Conservation (phyloP, 2,888 invertebrate genomes). For the Lithosia quadra region DNA sequence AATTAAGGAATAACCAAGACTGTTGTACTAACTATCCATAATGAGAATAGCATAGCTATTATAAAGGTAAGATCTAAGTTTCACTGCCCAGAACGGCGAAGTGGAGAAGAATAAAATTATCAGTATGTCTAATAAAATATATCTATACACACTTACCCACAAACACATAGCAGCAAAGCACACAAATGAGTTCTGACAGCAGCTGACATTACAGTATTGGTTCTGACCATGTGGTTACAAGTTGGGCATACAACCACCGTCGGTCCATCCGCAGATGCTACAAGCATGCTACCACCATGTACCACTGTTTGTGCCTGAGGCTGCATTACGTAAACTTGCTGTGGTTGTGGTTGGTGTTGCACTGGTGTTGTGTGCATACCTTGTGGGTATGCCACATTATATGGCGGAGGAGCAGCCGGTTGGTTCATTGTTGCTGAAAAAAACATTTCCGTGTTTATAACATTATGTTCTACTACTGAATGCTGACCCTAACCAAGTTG, state of each 20-base stretch:
- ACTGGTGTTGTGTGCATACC: constrained; percentile 16
- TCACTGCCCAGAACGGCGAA: too few relatives aligned
- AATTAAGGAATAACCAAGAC: too few relatives aligned
- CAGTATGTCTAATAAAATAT: too few relatives aligned
- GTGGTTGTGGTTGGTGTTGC: constrained; percentile 15
- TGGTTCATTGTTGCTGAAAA: constrained; percentile 22
- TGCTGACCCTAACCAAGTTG: too few relatives aligned
- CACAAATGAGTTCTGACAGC: constrained; percentile 19
- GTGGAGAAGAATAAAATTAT: too few relatives aligned
- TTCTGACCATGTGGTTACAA: constrained; percentile 13
- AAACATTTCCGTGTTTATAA: not conserved
- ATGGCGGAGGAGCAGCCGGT: constrained; percentile 14
- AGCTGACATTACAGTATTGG: constrained; percentile 14
- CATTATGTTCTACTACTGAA: too few relatives aligned
- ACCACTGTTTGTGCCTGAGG: not conserved
- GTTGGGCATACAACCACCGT: constrained; percentile 7
- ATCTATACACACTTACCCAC: constrained; percentile 18
- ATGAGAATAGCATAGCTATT: too few relatives aligned
- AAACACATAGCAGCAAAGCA: constrained; percentile 11
- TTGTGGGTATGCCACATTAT: constrained; percentile 18
- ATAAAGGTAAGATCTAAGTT: too few relatives aligned
- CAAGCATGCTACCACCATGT: not conserved
- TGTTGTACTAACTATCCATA: too few relatives aligned
- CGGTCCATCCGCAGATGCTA: not conserved
- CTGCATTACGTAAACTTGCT: not conserved